Base-by-base conservation (phyloP, 2,113 vertebrate genomes). In the Onychorhynchus coronatus region DNA sequence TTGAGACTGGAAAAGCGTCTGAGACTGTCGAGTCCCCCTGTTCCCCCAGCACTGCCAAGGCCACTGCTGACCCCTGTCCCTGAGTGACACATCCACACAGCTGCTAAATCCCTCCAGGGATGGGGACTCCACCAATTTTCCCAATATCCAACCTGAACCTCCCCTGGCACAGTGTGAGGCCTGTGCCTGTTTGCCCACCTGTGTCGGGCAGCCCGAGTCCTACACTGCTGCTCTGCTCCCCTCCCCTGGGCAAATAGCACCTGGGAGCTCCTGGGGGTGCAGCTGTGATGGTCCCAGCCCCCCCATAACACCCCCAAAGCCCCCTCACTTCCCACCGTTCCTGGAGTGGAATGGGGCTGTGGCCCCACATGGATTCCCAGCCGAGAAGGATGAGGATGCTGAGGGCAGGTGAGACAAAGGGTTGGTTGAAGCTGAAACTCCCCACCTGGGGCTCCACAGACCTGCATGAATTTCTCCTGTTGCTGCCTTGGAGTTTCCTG, bases 271-370 rank as follows among this genome's bases (percentile, higher is more conserved):
- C 30, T 12, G 37, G 27, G 9, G 8, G 11, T 5, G 28, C 11
- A 4, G 24, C 1, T 2, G 47, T 6, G 56, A 11, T 12, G 7
- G 5, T 46, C 18, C 82, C 70, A 33, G 33, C 17, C 41, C 50
- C 27, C 11, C 1, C 1, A 28, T 3, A 24, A 24, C 49, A 33
- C 8, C 22, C 37, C 39, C 6, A 6, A 13, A 21, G 25, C 16
- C 23, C 30, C 12, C 44, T 9, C 37, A 1, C 9, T 5, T 20
- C 47, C 8, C 39, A 15, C 6, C 27, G 2, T 2, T 14, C 3
- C 39, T 9, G 68, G 33, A 9, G 41, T 25, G 12, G 52, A 9
- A 8, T 3, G 6, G 8, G 49, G 50, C 20, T 16, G 33, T 5
- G 1, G 53, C 62, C 35, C 44, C 37, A 5, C 24, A 24, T 31